Evolutionary conservation across 2,888 invertebrate genomes (phyloP), one percentile per base, ranked within the genome.

Genomic region (Plagodis pulveraria): DNA sequence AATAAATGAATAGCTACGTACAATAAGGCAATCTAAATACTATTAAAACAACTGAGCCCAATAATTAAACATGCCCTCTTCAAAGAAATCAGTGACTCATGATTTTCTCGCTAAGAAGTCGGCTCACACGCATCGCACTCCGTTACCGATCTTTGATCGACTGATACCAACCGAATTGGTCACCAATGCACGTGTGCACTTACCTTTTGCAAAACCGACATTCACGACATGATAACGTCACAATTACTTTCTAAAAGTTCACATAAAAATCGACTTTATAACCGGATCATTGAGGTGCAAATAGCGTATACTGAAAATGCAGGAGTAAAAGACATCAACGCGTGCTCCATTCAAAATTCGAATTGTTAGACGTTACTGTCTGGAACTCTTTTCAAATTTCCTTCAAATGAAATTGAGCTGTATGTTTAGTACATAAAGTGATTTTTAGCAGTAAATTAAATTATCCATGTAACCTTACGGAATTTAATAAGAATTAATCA

Each of bases 121-220:
- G 48, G 53, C 74, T 77, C 78, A 77, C 83, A 79, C 77, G 78
- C 76, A 77, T 70, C 72, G 62, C 62, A 68, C 76, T 72, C 87
- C 86, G 87, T 87, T 86, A 86, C 62, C 72, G 76, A 86, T 87
- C 80, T 71, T 52, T 62, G 77, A 86, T 84, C 76, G 10, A 7
- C 40, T 35, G 56, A 61, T 56, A 56, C 45, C 36, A 9, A 33
- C 48, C 22, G 55, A 77, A 81, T 83, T 84, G 72, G 69, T 61
- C 68, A 85, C 82, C 86, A 58, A 64, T 67, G 67, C 86, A 86
- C 86, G 87, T 78, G 79, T 79, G 70, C 73, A 75, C 70, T 73
- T 49, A 67, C 80, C 82, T 83, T 84, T 77, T 79, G 73, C 79
- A 76, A 77, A 68, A 71, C 66, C 60, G 63, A 65, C 54, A 56